Percentiles rank a stretch among this genome's conserved stretches.
phyloP scores from a whole-genome alignment of 2,888 invertebrate species.

The Lampropteryx suffumata region DNA sequence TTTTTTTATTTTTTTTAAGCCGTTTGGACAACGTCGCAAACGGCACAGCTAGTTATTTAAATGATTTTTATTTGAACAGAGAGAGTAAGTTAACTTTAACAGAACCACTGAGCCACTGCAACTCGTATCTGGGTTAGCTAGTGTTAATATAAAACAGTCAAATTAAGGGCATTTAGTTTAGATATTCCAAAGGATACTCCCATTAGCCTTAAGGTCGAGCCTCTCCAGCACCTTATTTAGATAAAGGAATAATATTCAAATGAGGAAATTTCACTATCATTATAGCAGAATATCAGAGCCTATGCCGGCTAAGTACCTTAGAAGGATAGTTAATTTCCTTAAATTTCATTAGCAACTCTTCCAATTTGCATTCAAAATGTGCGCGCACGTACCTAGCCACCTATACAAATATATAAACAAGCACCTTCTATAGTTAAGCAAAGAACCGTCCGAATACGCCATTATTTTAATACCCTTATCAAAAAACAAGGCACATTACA shows the following conservation, averaged over 20 bases:
- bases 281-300: slow-evolving; percentile 34
- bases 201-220: slow-evolving; percentile 27
- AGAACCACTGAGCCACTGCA: too few relatives aligned
- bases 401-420: slow-evolving; percentile 63
- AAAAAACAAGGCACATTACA: slow-evolving; percentile 83
- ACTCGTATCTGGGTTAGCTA: too few relatives aligned
- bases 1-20: too few relatives aligned
- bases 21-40: too few relatives aligned
- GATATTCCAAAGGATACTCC: slow-evolving; percentile 20
- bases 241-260: slow-evolving; percentile 40
- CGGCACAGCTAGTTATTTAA: too few relatives aligned
- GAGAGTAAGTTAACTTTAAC: too few relatives aligned
- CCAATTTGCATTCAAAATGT: slow-evolving; percentile 76
- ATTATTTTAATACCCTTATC: slow-evolving; percentile 82
- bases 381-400: slow-evolving; percentile 71
- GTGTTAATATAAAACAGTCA: too few relatives aligned
- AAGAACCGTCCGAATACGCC: slow-evolving; percentile 72
- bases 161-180: slow-evolving; percentile 6
- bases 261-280: slow-evolving; percentile 38
- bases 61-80: too few relatives aligned
- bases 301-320: slow-evolving; percentile 38
- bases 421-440: slow-evolving; percentile 56
- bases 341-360: slow-evolving; percentile 72
- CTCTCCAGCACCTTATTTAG: slow-evolving; percentile 35
- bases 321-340: slow-evolving; percentile 51